Percentiles rank a stretch among this genome's conserved stretches.
Evolutionary conservation across 2,888 invertebrate genomes (phyloP).

Genomic region (Rhyacophila evoluta): DNA sequence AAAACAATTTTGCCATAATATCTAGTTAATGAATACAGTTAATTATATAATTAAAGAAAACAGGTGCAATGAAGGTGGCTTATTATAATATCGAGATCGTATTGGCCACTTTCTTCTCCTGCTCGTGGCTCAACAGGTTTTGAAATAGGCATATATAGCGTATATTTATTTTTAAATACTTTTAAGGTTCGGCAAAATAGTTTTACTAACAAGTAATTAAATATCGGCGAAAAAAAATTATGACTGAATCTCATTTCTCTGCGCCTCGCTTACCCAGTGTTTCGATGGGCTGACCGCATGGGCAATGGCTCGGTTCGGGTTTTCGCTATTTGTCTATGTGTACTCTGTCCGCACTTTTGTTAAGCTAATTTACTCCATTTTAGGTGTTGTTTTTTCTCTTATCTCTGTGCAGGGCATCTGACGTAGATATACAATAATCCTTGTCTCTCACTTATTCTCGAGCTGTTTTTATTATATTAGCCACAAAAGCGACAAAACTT

Average conservation of each 20-base stretch:
- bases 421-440: no score
- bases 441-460: no score
- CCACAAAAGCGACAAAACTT: no score
- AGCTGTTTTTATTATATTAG: no score
- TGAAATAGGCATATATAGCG: neutral
- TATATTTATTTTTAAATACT: conserved; percentile 23
- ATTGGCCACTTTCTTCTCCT: neutral
- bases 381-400: neutral
- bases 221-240: neutral
- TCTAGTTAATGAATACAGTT: neutral
- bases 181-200: neutral
- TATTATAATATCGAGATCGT: neutral
- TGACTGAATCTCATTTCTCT: neutral
- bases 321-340: neutral
- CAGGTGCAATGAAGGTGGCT: neutral
- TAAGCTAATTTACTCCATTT: neutral
- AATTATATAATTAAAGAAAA: neutral
- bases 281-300: neutral
- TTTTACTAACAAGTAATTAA: neutral
- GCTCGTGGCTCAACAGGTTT: conserved; percentile 1
- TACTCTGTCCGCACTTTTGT: neutral
- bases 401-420: neutral
- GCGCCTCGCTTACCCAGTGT: neutral
- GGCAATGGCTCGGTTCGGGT: neutral
- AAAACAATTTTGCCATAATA: conserved; percentile 11